A percentile compares a stretch with the other conserved stretches of the same genome.
Conservation (phyloP, 2,797 vertebrate species). For the Pangasius djambal region DNA sequence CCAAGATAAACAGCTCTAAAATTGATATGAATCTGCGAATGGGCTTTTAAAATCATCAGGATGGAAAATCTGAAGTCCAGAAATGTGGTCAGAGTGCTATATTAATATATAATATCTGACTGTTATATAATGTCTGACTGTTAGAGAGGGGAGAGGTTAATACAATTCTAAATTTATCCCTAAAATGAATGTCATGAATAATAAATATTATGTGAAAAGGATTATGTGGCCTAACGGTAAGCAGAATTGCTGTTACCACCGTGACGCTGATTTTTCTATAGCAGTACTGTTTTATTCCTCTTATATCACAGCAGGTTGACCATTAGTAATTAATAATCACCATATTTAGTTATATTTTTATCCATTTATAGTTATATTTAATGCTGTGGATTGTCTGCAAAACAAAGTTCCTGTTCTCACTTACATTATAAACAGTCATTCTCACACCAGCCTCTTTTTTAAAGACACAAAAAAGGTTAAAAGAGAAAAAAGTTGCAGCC, state of each 20-base stretch:
- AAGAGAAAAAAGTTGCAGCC: background rate
- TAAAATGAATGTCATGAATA: constrained; percentile 19
- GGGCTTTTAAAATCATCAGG: constrained; percentile 50
- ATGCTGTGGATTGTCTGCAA: background rate
- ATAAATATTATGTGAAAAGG: background rate
- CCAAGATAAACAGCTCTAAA: constrained; percentile 53
- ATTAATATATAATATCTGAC: constrained; percentile 21
- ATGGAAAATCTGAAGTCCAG: background rate
- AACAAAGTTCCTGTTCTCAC: background rate
- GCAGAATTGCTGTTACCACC: background rate
- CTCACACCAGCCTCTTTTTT: background rate
- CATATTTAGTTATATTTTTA: background rate
- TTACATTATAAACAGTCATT: background rate
- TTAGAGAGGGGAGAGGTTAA: constrained; percentile 7
- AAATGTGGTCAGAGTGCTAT: constrained; percentile 27
- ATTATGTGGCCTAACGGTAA: background rate
- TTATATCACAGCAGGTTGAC: background rate
- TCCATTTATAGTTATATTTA: background rate
- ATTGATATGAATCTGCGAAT: constrained; percentile 50
- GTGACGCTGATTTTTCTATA: background rate
- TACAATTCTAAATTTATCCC: background rate
- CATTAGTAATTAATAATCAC: background rate
- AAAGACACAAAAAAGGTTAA: background rate
- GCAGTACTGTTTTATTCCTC: background rate
- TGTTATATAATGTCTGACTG: background rate